Percentiles rank a stretch among this genome's conserved stretches.
Conservation (phyloP, 2,797 vertebrate genomes). For the Nannoperca australis region DNA sequence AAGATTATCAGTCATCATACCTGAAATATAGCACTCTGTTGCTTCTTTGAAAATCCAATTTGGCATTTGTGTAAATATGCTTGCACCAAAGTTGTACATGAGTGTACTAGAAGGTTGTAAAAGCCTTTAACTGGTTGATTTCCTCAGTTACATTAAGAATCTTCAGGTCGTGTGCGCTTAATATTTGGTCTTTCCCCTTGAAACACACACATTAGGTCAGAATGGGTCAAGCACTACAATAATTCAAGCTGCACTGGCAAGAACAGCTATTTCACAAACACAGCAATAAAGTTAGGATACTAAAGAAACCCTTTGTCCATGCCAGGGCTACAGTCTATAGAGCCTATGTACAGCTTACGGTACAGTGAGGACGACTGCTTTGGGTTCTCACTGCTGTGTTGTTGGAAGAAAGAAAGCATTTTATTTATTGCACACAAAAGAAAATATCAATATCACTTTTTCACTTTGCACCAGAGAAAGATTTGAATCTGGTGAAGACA, state of each 20-base stretch:
- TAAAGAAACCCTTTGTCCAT: conserved; percentile 55
- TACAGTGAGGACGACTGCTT: conserved; percentile 54
- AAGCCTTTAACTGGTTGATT: conserved; percentile 28
- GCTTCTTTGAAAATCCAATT: conserved; percentile 44
- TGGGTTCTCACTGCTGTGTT: conserved; percentile 27
- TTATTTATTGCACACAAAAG: conserved; percentile 74
- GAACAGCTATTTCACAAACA: conserved; percentile 67
- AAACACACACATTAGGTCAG: conserved; percentile 61
- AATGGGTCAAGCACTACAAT: conserved; percentile 60
- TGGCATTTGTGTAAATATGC: conserved; percentile 48
- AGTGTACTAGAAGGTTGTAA: conserved; percentile 33
- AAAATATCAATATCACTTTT: conserved; percentile 35
- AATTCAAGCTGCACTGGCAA: conserved; percentile 67
- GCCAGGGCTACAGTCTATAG: conserved; percentile 53
- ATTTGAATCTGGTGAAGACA: conserved; percentile 31
- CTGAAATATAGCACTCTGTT: conserved; percentile 55
- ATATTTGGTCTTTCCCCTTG: conserved; percentile 58
- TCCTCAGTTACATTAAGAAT: conserved; percentile 35
- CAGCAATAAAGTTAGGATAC: conserved; percentile 65
- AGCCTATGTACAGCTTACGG: conserved; percentile 73
- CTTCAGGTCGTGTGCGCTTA: conserved; percentile 26
- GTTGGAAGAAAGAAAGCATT: conserved; percentile 39
- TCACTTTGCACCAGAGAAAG: conserved; percentile 30
- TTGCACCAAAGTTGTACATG: conserved; percentile 26
- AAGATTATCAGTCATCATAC: conserved; percentile 64